phyloP scores from a whole-genome alignment of 2,888 invertebrate genomes.

The Apamea crenata region DNA sequence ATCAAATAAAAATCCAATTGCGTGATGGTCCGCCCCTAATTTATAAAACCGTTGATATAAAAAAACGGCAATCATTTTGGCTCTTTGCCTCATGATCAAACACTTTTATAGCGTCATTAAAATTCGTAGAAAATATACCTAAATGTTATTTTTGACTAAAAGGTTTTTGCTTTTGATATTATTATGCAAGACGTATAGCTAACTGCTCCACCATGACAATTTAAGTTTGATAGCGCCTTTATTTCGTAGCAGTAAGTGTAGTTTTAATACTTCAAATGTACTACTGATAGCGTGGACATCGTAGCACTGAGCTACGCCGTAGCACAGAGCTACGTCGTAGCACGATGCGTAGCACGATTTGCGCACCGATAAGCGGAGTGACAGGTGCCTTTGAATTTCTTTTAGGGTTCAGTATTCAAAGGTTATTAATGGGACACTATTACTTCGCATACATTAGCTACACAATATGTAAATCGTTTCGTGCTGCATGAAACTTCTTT shows the following conservation, averaged over 20 bases:
- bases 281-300: not conserved
- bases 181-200: not conserved
- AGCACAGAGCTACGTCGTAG: conserved; percentile 21
- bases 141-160: not conserved
- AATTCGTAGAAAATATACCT: conserved; percentile 1
- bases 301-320: conserved; percentile 17
- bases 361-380: too few species aligned
- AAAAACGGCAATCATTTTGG: conserved; percentile 48
- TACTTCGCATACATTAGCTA: not conserved
- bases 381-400: not conserved
- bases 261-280: not conserved
- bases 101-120: conserved; percentile 26
- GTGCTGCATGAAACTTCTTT: not conserved
- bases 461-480: not conserved
- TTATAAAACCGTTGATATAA: conserved; percentile 55
- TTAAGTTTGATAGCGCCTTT: not conserved
- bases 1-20: conserved; percentile 65
- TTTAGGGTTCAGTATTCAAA: not conserved
- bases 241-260: not conserved
- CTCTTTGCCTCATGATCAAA: conserved; percentile 45
- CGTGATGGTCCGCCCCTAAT: conserved; percentile 48
- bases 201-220: not conserved
- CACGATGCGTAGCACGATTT: conserved; percentile 9
- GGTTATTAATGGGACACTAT: not conserved
- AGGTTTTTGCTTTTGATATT: not conserved